Base-by-base conservation (phyloP, 2,888 invertebrate species). In the Diarsia mendica region DNA sequence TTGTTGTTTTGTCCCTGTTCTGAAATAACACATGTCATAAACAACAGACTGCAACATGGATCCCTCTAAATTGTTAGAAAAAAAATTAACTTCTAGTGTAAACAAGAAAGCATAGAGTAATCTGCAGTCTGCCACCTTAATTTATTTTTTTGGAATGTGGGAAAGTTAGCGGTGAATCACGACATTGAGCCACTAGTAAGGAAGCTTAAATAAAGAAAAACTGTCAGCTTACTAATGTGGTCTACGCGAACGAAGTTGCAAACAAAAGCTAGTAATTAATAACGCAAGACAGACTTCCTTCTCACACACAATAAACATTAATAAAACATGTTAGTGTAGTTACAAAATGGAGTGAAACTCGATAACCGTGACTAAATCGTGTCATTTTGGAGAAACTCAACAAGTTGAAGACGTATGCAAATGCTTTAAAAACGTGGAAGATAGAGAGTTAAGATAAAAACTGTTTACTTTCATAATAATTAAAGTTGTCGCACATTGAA, bases 191-290 rank as follows among this genome's bases (percentile, higher is more conserved):
- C 71, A 64, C 70, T 61, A 23, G 51, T 48, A 55, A 82, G 64
- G 69, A 85, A 78, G 67, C 68, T 74, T 58, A 75, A 67, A 65
- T 67, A 75, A 82, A 85, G 85, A 75, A 85, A 82, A 77, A 70
- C 82, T 78, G 85, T 82, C 83, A 78, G 72, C 53, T 77, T 75
- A 85, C 83, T 83, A 83, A 83, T 85, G 79, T 67, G 72, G 74
- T 82, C 85, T 67, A 67, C 72, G 79, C 71, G 79, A 72, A 75
- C 74, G 64, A 61, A 79, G 85, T 82, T 70, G 61, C 69, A 78
- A 78, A 83, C 83, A 83, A 83, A 83, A 85, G 85, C 74, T 70
- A 58, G 83, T 82, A 83, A 85, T 83, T 83, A 83, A 83, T 85
- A 85, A 83, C 79, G 15, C 61, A 64, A 85, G 83, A 75, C 83